Percentiles rank a stretch among this genome's conserved stretches.
These are phyloP conservation scores for Girardinus metallicus DNA, from an alignment of 2,797 vertebrate genomes.

Conservation along the genomic window DNA sequence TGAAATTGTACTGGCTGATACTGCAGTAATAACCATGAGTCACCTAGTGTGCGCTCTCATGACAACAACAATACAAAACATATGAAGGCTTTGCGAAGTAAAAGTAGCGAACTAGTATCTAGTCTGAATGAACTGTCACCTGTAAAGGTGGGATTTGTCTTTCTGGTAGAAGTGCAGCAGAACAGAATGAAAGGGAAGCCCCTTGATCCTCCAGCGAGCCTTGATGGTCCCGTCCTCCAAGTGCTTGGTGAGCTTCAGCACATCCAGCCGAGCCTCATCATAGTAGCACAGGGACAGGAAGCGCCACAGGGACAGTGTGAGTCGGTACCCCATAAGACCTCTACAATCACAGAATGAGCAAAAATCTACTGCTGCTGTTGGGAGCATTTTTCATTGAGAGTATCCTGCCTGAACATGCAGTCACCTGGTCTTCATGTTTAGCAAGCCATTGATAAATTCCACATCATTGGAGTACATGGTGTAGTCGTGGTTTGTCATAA, in stretches of 20 bases:
- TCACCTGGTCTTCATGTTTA: slow-evolving; percentile 87
- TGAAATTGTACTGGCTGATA: not conserved
- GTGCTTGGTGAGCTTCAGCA: slow-evolving; percentile 91
- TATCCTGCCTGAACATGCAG: not conserved
- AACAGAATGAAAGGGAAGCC: slow-evolving; percentile 84
- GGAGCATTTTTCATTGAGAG: not conserved
- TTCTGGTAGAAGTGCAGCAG: slow-evolving; percentile 86
- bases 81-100: not conserved
- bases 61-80: not conserved
- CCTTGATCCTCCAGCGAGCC: slow-evolving; percentile 89
- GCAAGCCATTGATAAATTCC: slow-evolving; percentile 88
- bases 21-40: not conserved
- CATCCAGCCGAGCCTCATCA: slow-evolving; percentile 82
- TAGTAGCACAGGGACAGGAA: slow-evolving; percentile 86
- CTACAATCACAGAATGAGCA: slow-evolving; percentile 66
- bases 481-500: slow-evolving; percentile 85
- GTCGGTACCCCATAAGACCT: slow-evolving; percentile 81
- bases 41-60: not conserved
- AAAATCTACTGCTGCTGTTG: not conserved
- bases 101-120: not conserved
- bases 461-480: slow-evolving; percentile 86
- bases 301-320: slow-evolving; percentile 81
- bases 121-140: slow-evolving; percentile 64
- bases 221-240: slow-evolving; percentile 87
- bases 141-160: slow-evolving; percentile 87